phyloP scores from a whole-genome alignment of 2,797 vertebrate species.

The Choloepus didactylus region DNA sequence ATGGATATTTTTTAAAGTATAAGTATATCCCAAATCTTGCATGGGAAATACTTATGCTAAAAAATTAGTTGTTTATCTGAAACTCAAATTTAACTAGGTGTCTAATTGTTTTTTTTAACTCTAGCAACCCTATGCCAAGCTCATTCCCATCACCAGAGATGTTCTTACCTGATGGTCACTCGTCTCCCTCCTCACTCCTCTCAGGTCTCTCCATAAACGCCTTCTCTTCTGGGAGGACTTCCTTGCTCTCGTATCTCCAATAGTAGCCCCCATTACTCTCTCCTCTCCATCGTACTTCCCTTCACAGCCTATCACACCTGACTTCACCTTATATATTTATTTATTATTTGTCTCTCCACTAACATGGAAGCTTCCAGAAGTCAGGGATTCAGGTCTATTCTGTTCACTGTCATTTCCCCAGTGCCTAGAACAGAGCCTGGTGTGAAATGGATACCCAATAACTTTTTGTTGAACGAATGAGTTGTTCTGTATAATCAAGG shows the following conservation, averaged over 20 bases:
- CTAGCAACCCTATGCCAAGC: background rate
- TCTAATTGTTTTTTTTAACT: background rate
- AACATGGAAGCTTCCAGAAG: background rate
- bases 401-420: background rate
- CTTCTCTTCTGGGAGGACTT: background rate
- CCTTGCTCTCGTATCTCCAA: background rate
- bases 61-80: slow-evolving; percentile 12
- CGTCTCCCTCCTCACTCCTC: background rate
- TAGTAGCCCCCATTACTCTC: rapidly evolving
- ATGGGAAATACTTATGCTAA: background rate
- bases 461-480: background rate
- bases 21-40: background rate
- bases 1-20: background rate
- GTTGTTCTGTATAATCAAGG: background rate
- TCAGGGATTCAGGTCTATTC: background rate
- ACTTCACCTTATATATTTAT: background rate
- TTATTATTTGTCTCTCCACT: background rate
- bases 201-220: background rate
- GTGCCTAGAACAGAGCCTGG: background rate
- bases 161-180: background rate
- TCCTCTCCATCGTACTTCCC: background rate
- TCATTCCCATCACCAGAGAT: background rate
- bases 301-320: background rate
- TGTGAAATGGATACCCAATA: background rate
- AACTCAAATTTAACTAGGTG: background rate